phyloP scores from a whole-genome alignment of 2,888 invertebrate species.

The Alviniconcha strummeri region DNA sequence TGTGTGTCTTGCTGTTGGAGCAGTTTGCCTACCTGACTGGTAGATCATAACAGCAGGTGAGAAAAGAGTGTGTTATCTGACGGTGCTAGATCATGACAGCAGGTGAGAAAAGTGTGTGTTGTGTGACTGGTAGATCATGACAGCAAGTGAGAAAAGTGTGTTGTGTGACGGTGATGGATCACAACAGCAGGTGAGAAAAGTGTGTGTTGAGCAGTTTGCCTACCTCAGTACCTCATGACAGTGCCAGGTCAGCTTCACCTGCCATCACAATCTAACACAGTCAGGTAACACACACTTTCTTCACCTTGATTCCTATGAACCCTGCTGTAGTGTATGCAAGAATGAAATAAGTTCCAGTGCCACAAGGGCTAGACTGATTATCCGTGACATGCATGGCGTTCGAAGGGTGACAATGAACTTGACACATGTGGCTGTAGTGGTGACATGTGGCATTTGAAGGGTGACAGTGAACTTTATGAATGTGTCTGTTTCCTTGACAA shows the following conservation, averaged over 20 bases:
- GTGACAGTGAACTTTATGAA: too few relatives aligned
- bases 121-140: conserved; percentile 50
- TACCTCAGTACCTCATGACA: conserved; percentile 43
- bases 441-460: too few relatives aligned
- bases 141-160: conserved; percentile 48
- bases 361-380: too few relatives aligned
- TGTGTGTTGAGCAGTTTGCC: conserved; percentile 65
- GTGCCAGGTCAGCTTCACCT: conserved; percentile 43
- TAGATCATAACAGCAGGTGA: conserved; percentile 58
- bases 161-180: conserved; percentile 48
- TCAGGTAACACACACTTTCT: neutral
- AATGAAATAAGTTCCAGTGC: too few relatives aligned
- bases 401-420: too few relatives aligned
- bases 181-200: conserved; percentile 51
- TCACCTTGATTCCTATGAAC: conserved; percentile 44
- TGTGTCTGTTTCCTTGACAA: too few relatives aligned
- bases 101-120: too few relatives aligned
- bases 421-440: too few relatives aligned
- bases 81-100: too few relatives aligned
- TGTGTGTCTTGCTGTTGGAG: conserved; percentile 47
- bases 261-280: too few relatives aligned
- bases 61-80: neutral
- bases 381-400: too few relatives aligned
- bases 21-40: conserved; percentile 64
- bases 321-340: too few relatives aligned